Evolutionary conservation across 2,113 vertebrate species (phyloP), one percentile per base, ranked within the genome.

Genomic region (Aphelocoma coerulescens): DNA sequence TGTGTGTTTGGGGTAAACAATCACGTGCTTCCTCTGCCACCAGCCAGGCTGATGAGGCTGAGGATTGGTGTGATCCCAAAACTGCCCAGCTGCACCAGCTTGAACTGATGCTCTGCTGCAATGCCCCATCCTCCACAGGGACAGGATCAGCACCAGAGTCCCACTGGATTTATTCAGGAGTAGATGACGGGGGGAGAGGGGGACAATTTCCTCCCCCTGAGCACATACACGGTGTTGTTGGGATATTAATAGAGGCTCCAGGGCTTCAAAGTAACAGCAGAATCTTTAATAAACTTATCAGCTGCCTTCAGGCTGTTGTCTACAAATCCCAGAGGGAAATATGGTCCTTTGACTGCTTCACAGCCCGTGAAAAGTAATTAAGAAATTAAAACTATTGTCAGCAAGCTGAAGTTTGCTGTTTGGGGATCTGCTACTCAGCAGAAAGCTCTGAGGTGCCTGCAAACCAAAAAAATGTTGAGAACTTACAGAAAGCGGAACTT

Each of bases 221-320:
- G 63, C 52, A 81, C 80, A 89, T 12, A n/a, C 8, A 1, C 10
- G 0, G 35, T 67, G 57, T 68, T 11, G 0, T 48, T 85, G 61
- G n/a, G 68, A 76, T 91, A 89, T 92, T 95, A 92, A 92, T 89
- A 95, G 84, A 51, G 28, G 23, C 76, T 68, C 35, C 68, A 62
- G 65, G 65, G 61, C 76, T 91, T 74, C 67, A 66, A 11, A 71
- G 72, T 51, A 84, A 81, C 19, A 84, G 68, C 68, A 93, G 83
- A 91, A 77, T 63, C 41, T 74, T 89, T 87, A 91, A 93, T 89
- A 92, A 96, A 95, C 86, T 96, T 97, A 96, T 86, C 92, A 81
- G 83, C 65, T 84, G 55, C 72, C 61, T 95, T 89, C 93, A 93
- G 86, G 61, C 72, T 95, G 59, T 74, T 91, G 76, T 84, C 72